Evolutionary conservation across 2,888 invertebrate species (phyloP).

Genomic region (Fabriciana adippe): DNA sequence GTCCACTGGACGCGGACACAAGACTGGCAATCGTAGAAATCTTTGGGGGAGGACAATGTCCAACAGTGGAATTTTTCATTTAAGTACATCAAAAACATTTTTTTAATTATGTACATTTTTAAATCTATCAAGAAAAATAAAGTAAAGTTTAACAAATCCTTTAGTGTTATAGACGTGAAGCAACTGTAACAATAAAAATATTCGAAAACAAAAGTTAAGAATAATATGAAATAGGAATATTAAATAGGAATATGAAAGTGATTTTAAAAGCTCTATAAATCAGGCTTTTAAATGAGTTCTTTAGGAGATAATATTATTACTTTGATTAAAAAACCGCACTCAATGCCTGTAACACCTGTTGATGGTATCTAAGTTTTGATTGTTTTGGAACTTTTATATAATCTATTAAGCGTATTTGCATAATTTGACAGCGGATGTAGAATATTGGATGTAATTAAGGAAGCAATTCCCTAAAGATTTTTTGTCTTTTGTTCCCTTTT

Average conservation of each 20-base stretch:
- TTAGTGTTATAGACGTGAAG: no score
- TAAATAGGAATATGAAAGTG: background rate
- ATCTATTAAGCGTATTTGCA: constrained; percentile 61
- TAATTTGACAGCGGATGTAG: constrained; percentile 45
- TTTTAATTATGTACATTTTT: no score
- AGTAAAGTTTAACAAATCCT: no score
- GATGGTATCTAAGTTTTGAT: constrained; percentile 51
- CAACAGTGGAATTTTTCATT: no score
- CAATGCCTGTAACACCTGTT: constrained; percentile 47
- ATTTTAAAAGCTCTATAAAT: background rate
- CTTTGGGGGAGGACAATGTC: no score
- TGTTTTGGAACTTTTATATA: constrained; percentile 58
- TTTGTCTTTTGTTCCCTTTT: constrained; percentile 5
- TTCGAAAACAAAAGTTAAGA: no score
- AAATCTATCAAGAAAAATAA: no score
- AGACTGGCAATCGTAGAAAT: no score
- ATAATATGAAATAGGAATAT: background rate
- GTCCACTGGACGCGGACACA: no score
- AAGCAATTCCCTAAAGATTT: constrained; percentile 11
- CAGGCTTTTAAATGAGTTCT: background rate
- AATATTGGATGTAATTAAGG: constrained; percentile 19
- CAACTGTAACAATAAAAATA: no score
- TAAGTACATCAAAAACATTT: no score
- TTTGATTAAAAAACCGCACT: constrained; percentile 2
- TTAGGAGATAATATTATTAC: background rate